Conservation (phyloP, 92 coral and sea anemone genomes). For the Parazoanthus atlanticus region DNA sequence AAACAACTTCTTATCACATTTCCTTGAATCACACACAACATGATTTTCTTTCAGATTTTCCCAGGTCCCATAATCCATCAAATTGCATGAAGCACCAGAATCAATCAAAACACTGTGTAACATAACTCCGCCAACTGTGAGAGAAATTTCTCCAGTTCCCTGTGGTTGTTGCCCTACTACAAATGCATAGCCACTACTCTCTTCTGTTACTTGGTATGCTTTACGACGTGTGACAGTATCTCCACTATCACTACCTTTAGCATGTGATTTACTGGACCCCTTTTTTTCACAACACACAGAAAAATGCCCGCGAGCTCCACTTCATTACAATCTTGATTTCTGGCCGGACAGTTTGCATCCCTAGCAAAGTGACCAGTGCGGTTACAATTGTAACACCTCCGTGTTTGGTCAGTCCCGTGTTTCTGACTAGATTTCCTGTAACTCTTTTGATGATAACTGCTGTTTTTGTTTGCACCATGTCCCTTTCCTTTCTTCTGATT, state of each 20-base stretch:
- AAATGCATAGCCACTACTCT: conserved; percentile 44
- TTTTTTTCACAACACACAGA: conserved; percentile 46
- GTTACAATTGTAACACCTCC: conserved; percentile 27
- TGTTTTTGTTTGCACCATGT: not conserved
- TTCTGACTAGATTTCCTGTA: not conserved
- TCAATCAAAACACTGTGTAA: conserved; percentile 28
- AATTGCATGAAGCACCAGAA: conserved; percentile 46
- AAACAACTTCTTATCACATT: conserved; percentile 33
- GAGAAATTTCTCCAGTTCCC: conserved; percentile 19
- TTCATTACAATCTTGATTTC: conserved; percentile 28
- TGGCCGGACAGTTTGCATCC: conserved; percentile 47
- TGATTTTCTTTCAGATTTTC: conserved; percentile 9
- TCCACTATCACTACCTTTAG: not conserved
- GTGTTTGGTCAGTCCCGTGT: not conserved
- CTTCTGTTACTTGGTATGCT: conserved; percentile 15
- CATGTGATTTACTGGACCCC: not conserved
- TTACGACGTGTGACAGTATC: not conserved
- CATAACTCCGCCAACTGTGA: conserved; percentile 34
- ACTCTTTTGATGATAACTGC: not conserved
- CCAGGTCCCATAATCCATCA: conserved; percentile 47
- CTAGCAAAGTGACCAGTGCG: conserved; percentile 54
- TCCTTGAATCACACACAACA: conserved; percentile 35
- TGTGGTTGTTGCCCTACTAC: conserved; percentile 31
- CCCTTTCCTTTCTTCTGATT: not conserved
- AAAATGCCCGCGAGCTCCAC: conserved; percentile 42